These are phyloP conservation scores for Orthonevra nobilis DNA, from an alignment of 2,888 invertebrate species.

Conservation along the genomic window DNA sequence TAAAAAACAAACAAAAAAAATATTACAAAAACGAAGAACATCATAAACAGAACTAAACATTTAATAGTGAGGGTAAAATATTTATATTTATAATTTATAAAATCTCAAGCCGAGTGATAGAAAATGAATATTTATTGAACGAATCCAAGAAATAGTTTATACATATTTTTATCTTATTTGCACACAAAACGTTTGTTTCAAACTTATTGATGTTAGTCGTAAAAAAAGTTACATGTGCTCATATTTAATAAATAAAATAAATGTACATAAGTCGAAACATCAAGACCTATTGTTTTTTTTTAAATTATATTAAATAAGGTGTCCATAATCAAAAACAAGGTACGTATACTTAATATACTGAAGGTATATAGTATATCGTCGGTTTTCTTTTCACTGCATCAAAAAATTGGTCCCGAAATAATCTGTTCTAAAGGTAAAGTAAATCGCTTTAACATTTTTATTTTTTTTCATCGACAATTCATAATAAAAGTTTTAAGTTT, in stretches of 20 bases:
- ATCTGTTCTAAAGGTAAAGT: no score
- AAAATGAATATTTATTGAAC: slow-evolving; percentile 27
- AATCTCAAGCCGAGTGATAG: slow-evolving; percentile 37
- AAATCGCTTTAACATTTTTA: no score
- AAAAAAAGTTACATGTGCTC: slow-evolving; percentile 34
- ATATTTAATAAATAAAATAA: slow-evolving; percentile 53
- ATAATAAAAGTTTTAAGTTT: no score
- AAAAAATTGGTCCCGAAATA: no score
- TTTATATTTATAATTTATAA: slow-evolving; percentile 15
- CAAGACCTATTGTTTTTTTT: slow-evolving; percentile 8
- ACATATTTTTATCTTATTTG: slow-evolving; percentile 51
- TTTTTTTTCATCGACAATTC: no score
- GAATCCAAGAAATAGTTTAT: slow-evolving; percentile 35
- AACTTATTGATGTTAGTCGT: slow-evolving; percentile 36
- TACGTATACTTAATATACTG: no score
- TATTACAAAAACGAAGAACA: slow-evolving; percentile 23
- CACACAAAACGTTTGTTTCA: slow-evolving; percentile 39
- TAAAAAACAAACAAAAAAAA: slow-evolving; percentile 22
- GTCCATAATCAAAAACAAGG: no score
- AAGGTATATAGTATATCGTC: no score
- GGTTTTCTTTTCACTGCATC: no score
- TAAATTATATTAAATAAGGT: no score
- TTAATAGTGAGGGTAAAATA: slow-evolving; percentile 18
- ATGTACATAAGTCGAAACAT: slow-evolving; percentile 60
- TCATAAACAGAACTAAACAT: no score